Percentiles rank a stretch among this genome's conserved stretches.
These are phyloP conservation scores for Lissonota sp. DNA, from an alignment of 2,888 invertebrate genomes.

Conservation along the genomic window DNA sequence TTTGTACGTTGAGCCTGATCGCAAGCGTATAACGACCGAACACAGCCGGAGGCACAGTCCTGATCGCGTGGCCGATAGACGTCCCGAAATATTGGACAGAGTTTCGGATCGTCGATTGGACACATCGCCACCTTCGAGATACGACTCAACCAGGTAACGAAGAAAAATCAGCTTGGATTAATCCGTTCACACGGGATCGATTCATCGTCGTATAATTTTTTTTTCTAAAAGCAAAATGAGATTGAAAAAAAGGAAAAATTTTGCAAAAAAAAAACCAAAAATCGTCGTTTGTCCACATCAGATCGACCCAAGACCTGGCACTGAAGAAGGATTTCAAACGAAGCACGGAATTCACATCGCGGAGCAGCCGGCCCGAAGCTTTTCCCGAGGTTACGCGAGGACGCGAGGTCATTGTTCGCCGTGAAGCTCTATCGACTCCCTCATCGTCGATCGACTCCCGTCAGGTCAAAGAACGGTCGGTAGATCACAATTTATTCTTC, in stretches of 20 bases:
- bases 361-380: slow-evolving; percentile 80
- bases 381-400: slow-evolving; percentile 80
- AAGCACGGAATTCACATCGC: slow-evolving; percentile 78
- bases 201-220: too few relatives aligned
- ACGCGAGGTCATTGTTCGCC: slow-evolving; percentile 81
- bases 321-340: slow-evolving; percentile 81
- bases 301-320: slow-evolving; percentile 79
- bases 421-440: slow-evolving; percentile 76
- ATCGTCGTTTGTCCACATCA: slow-evolving; percentile 49
- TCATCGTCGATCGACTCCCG: slow-evolving; percentile 80
- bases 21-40: slow-evolving; percentile 80
- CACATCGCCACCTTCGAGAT: slow-evolving; percentile 77
- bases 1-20: slow-evolving; percentile 79
- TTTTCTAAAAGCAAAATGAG: too few relatives aligned
- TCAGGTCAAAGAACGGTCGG: slow-evolving; percentile 81
- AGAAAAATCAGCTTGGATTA: not conserved
- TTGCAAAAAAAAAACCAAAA: not conserved
- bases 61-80: slow-evolving; percentile 78
- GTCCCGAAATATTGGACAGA: slow-evolving; percentile 79
- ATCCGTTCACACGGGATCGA: too few relatives aligned
- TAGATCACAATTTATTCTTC: slow-evolving; percentile 1
- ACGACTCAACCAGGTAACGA: slow-evolving; percentile 78
- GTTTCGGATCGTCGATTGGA: slow-evolving; percentile 81
- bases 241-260: too few relatives aligned
- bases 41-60: slow-evolving; percentile 79